phyloP scores from a whole-genome alignment of 2,888 invertebrate genomes.

The Idaea aversata region DNA sequence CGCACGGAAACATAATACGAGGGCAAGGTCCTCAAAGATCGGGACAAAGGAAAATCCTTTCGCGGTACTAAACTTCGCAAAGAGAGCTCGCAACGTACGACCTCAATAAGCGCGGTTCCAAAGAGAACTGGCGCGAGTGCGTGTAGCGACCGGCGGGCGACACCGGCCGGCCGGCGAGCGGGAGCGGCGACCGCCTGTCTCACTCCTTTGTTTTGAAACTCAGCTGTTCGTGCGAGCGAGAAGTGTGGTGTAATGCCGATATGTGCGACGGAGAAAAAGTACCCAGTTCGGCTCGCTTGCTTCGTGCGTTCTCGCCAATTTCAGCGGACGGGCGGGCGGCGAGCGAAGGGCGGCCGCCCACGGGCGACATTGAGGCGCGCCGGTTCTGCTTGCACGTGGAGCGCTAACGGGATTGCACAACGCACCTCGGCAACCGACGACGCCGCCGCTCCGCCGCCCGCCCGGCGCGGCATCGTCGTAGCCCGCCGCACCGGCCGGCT shows the following conservation, averaged over 20 bases:
- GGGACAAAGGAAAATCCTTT: slow-evolving; percentile 78
- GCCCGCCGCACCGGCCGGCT: slow-evolving; percentile 54
- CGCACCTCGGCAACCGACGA: slow-evolving; percentile 52
- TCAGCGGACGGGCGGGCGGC: slow-evolving; percentile 50
- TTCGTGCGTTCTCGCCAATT: slow-evolving; percentile 52
- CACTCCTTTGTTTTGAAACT: slow-evolving; percentile 80
- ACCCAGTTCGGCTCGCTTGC: slow-evolving; percentile 47
- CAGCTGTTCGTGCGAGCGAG: slow-evolving; percentile 73
- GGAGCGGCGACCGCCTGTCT: slow-evolving; percentile 76
- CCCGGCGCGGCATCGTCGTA: slow-evolving; percentile 15
- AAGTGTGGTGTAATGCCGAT: slow-evolving; percentile 40
- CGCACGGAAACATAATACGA: slow-evolving; percentile 77
- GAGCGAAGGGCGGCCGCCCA: slow-evolving; percentile 59
- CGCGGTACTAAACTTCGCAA: slow-evolving; percentile 72
- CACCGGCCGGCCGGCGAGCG: slow-evolving; percentile 79
- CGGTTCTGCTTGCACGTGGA: slow-evolving; percentile 73
- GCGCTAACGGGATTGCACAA: slow-evolving; percentile 78
- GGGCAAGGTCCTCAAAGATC: slow-evolving; percentile 73
- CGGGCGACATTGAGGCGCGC: slow-evolving; percentile 77
- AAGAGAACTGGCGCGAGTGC: slow-evolving; percentile 72
- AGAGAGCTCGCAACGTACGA: slow-evolving; percentile 66
- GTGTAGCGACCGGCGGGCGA: slow-evolving; percentile 56
- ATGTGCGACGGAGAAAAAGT: slow-evolving; percentile 45
- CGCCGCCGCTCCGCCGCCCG: slow-evolving; percentile 30
- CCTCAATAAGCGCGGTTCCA: slow-evolving; percentile 70